Evolutionary conservation across 1,140 invertebrate species (phyloP).

Genomic region (Pentalonia nigronervosa): DNA sequence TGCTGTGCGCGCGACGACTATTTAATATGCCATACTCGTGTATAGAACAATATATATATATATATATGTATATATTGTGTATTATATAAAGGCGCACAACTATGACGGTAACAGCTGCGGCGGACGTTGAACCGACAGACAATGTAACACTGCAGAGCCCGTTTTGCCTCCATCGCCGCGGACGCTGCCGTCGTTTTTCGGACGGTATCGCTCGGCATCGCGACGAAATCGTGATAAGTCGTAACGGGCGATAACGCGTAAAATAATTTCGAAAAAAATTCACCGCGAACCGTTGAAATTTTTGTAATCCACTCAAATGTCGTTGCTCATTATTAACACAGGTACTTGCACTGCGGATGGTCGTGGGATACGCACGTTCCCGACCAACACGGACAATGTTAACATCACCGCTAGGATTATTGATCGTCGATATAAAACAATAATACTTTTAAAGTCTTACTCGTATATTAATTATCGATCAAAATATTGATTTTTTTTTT

Average conservation of each 20-base stretch:
- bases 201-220: not conserved
- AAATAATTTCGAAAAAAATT: not conserved
- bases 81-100: not conserved
- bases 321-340: too few relatives aligned
- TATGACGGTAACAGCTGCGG: conserved; percentile 24
- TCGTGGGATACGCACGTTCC: too few relatives aligned
- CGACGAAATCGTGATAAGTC: not conserved
- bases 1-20: conserved; percentile 5
- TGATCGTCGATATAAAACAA: not conserved
- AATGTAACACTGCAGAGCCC: not conserved
- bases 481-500: too few relatives aligned
- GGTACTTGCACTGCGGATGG: too few relatives aligned
- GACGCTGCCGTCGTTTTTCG: not conserved
- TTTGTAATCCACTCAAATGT: not conserved
- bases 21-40: not conserved
- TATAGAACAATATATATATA: not conserved
- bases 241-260: not conserved
- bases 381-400: too few relatives aligned
- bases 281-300: not conserved
- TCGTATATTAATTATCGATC: too few relatives aligned
- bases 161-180: not conserved
- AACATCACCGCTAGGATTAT: too few relatives aligned
- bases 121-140: conserved; percentile 41
- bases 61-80: not conserved
- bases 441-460: not conserved